These are phyloP conservation scores for Aeoliscus strigatus DNA, from an alignment of 2,797 vertebrate species.

Conservation along the genomic window DNA sequence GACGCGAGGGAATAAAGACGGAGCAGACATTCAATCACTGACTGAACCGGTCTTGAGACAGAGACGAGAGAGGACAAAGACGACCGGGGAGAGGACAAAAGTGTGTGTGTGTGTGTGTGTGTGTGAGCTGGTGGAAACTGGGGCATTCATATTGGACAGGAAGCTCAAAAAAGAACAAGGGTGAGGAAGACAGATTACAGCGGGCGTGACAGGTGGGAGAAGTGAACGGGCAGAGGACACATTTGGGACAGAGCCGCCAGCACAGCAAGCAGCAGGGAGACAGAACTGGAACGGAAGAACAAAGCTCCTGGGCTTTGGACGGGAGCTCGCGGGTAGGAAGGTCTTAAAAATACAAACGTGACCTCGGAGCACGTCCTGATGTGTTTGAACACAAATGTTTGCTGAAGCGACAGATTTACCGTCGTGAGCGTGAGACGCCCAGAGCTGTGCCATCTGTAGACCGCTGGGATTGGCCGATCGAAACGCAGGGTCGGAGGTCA, in stretches of 20 bases:
- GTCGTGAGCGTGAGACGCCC: conserved; percentile 75
- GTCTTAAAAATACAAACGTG: conserved; percentile 18
- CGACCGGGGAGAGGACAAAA: conserved; percentile 18
- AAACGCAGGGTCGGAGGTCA: conserved; percentile 81
- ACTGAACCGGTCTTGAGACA: conserved; percentile 16
- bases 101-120: no score
- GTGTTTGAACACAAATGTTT: no score
- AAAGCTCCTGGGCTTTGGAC: conserved; percentile 43
- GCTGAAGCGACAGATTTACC: conserved; percentile 50
- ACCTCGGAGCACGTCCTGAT: no score
- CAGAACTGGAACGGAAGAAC: conserved; percentile 60
- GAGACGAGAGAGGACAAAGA: conserved; percentile 8
- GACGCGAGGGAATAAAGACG: conserved; percentile 31
- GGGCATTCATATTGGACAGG: conserved; percentile 28
- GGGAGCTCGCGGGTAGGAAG: conserved; percentile 22
- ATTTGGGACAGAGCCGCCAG: conserved; percentile 53
- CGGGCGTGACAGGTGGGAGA: conserved; percentile 31
- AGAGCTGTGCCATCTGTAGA: conserved; percentile 84
- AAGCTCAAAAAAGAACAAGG: conserved; percentile 27
- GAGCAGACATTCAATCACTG: conserved; percentile 42
- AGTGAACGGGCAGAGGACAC: conserved; percentile 37
- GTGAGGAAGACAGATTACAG: conserved; percentile 52
- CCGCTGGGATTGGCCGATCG: conserved; percentile 77
- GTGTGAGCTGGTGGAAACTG: conserved; percentile 35
- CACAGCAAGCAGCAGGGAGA: conserved; percentile 29